Evolutionary conservation across 1,140 invertebrate species (phyloP), one percentile per base, ranked within the genome.

Genomic region (Tetragonula clypearis): DNA sequence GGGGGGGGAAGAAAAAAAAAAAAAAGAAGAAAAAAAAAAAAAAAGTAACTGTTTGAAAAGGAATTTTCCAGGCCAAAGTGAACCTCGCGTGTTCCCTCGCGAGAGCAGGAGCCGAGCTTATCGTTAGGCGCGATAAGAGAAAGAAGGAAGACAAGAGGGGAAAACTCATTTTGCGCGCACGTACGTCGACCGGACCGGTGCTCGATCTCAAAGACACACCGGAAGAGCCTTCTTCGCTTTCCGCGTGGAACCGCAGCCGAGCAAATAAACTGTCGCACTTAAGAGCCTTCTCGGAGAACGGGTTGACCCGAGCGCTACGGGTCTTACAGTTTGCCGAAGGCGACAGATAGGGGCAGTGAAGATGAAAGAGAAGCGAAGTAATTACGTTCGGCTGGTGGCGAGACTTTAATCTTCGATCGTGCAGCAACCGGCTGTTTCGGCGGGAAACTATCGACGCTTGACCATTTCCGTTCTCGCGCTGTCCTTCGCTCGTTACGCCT

Each of bases 371-470:
- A 82, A 89, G 77, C 68, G 60, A 82, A 91, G 91, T 92, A 92
- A 92, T 92, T 92, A 92, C 90, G 86, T 90, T 89, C 77, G 84
- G 77, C 75, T 60, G 77, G 85, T 85, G 89, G 85, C 58, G 76
- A 92, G 89, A 90, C 86, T 92, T 92, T 87, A 92, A 92, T 92
- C 91, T 92, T 87, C 79, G 90, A 91, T 91, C 89, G 74, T 77
- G 65, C 5, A n/a, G 26, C n/a, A 66, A 26, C 15, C n/a, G 21
- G 23, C 23, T 58, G 71, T 79, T 71, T 35, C 55, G 65, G n/a
- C 65, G 26, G n/a, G 23, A 21, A n/a, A 60, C n/a, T 58, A 53
- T 77, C 65, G 81, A 87, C 55, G 19, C 23, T 62, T 72, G 62
- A 15, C n/a, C n/a, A 41, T 66, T 26, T 68, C 41, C 19, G 9